phyloP scores from a whole-genome alignment of 2,888 invertebrate species.

The Mycalesis mineus region DNA sequence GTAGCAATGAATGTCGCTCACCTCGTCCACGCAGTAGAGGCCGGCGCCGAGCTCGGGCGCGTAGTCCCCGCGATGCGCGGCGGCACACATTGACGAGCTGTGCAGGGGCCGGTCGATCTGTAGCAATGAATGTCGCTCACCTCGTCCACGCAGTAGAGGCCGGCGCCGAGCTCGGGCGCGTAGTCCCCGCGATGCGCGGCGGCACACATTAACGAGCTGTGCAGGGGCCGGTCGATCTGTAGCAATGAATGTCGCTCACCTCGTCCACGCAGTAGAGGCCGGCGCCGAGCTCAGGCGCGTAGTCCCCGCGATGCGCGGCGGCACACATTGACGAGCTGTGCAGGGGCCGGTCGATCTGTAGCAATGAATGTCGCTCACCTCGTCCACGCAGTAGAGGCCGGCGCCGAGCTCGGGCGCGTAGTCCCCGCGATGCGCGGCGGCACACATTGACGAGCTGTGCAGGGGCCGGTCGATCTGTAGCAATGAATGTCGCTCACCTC shows the following conservation, averaged over 20 bases:
- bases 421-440: neutral
- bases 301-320: conserved; percentile 1
- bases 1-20: too few species aligned
- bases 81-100: conserved; percentile 12
- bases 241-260: neutral
- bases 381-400: conserved; percentile 17
- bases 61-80: too few species aligned
- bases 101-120: neutral
- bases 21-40: too few species aligned
- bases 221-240: neutral
- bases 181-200: conserved; percentile 8
- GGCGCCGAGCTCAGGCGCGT: conserved; percentile 19
- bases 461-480: neutral
- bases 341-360: neutral
- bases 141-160: conserved; percentile 14
- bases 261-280: conserved; percentile 17
- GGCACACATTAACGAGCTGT: conserved; percentile 10
- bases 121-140: neutral
- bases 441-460: conserved; percentile 16
- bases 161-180: conserved; percentile 20
- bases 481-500: neutral
- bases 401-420: conserved; percentile 21
- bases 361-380: neutral
- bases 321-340: conserved; percentile 18
- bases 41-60: too few species aligned